Base-by-base conservation (phyloP, 2,797 vertebrate genomes). In the Crocidura indochinensis region DNA sequence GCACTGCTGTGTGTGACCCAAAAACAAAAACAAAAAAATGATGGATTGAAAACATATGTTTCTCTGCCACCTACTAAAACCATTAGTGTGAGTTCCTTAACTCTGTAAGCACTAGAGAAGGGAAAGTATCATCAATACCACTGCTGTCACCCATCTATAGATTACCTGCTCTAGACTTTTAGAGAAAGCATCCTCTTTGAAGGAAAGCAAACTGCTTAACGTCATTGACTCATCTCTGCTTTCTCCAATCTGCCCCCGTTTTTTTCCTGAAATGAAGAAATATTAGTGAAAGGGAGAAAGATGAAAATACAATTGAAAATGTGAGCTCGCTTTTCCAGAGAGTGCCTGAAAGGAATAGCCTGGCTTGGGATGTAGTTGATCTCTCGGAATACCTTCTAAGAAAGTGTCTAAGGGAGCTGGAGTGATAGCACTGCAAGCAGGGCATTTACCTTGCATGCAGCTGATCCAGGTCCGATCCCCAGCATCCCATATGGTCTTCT, bases 11-110 rank as follows among this genome's bases (percentile, higher is more conserved):
- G n/a, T n/a, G n/a, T n/a, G n/a, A n/a, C n/a, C n/a, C n/a, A n/a
- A n/a, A n/a, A n/a, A n/a, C n/a, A n/a, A n/a, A n/a, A n/a, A n/a
- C n/a, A n/a, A n/a, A 86, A 77, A 67, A 12, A 60, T 31, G 46
- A 68, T 64, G 6, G 56, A 68, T 49, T 68, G 69, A 76, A 86
- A 88, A 60, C 44, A 92, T 71, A 47, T 85, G 87, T 71, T 87
- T 82, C 68, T 74, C 49, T 74, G 31, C 56, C 47, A 53, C 76
- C 68, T 93, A 29, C n/a, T 20, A 76, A 84, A 88, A 88, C 46
- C 49, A 26, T 81, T 65, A 22, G 22, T 73, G 26, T 69, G 78
- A 75, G 14, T 84, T 73, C 65, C 93, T 84, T 91, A 73, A 2
- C 60, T 64, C 3, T 62, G 56, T 51, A 47, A 46, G 88, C 87